Percentiles rank a stretch among this genome's conserved stretches.
Conservation (phyloP, 23 tunicate species). For the Aplidium turbinatum region DNA sequence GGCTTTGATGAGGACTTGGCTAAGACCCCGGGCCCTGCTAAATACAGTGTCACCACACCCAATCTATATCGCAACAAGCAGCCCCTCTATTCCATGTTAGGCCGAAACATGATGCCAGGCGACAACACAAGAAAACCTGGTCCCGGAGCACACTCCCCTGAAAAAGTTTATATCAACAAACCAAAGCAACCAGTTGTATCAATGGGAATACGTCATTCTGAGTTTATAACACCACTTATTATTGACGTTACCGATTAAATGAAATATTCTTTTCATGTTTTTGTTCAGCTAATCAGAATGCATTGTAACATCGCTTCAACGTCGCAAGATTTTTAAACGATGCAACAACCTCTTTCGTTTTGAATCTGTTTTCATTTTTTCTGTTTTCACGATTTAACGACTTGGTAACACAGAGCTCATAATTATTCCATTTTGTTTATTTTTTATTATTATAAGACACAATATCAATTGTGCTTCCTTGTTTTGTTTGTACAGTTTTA, state of each 20-base stretch:
- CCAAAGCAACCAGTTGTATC: constrained; percentile 65
- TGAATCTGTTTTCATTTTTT: too few species aligned
- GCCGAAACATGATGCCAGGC: constrained; percentile 90
- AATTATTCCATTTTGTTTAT: too few species aligned
- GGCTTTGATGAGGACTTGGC: constrained; percentile 89
- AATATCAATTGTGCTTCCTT: too few species aligned
- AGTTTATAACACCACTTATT: constrained; percentile 85
- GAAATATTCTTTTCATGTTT: too few species aligned
- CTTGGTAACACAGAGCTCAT: too few species aligned
- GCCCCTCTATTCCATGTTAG: constrained; percentile 89
- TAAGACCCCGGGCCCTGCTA: constrained; percentile 89
- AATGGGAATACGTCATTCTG: constrained; percentile 93
- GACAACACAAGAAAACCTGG: constrained; percentile 91
- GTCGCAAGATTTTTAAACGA: too few species aligned
- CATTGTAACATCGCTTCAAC: too few species aligned
- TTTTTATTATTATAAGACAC: too few species aligned
- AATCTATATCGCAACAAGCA: constrained; percentile 66
- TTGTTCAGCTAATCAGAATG: too few species aligned
- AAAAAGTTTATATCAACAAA: constrained; percentile 80
- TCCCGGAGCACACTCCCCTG: constrained; percentile 95
- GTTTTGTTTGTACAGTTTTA: too few species aligned
- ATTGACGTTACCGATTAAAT: constrained; percentile 82
- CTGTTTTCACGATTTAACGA: too few species aligned
- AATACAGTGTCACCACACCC: constrained; percentile 69
- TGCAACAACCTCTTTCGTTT: too few species aligned